Base-by-base conservation (phyloP, 1,140 invertebrate genomes). In the Vanessa atalanta region DNA sequence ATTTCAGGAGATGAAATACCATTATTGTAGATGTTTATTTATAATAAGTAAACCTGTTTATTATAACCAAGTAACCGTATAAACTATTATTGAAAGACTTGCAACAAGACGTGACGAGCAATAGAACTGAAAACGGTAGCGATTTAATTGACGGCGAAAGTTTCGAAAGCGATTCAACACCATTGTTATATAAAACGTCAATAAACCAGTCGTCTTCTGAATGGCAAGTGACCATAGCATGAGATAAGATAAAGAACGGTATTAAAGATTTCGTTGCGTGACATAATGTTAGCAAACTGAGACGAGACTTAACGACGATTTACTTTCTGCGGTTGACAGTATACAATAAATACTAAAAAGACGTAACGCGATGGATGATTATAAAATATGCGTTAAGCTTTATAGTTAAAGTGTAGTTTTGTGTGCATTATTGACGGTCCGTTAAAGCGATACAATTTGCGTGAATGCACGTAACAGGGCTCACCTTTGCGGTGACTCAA, bases 371-470 rank as follows among this genome's bases (percentile, higher is more conserved):
- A 51, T 11, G 1, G 47, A 31, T 53, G 26, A 65, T 26, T 65
- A 47, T 14, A 73, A 79, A 72, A n/a, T 72, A 26, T 7, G 47
- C 70, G 5, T 50, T 77, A 69, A 47, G 5, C 4, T 23, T 11
- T 63, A 15, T 20, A 23, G 2, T 63, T 75, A 77, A 23, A 70
- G 78, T 74, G 15, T 26, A 15, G 68, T 73, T 77, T 72, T 48
- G 51, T 70, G 20, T 16, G 26, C 31, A 43, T 51, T 51, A 47
- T 15, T 63, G 47, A 53, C 13, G 65, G 26, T 43, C 76, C 70
- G 80, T 85, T 86, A 82, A 83, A 79, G 72, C 78, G 80, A 80
- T 84, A 88, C 82, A 86, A 86, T 86, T 86, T 82, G 81, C 79
- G 79, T 79, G 79, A 81, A 82, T 75, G 76, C 79, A 83, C 84